Evolutionary conservation across 2,888 invertebrate genomes (phyloP), one percentile per base, ranked within the genome.

Genomic region (Drosophila nigritarsus): DNA sequence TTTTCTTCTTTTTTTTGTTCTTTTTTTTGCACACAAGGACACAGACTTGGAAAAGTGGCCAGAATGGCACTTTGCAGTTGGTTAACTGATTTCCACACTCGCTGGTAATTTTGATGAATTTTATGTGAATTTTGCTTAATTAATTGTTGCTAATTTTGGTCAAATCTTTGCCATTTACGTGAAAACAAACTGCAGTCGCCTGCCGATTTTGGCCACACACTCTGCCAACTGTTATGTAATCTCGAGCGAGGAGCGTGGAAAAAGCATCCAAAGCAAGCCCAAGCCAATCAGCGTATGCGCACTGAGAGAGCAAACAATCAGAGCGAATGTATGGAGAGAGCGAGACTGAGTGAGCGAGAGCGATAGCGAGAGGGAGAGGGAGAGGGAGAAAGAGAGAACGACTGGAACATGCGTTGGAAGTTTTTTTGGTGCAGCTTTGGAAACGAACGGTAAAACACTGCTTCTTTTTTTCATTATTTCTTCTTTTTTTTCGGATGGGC

Each of bases 181-280:
- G 75, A 78, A 90, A 79, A 78, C 70, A 75, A 79, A 73, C 69
- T 76, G 69, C 78, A 78, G 63, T 73, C 75, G 75, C 81, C 71
- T 74, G 67, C 75, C 87, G 78, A 80, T 89, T 76, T 71, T 51
- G 65, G 75, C 81, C 79, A 80, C 83, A 88, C 80, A 85, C 85
- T 80, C 87, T 83, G 79, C 91, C 89, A 91, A 92, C 85, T 83
- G 91, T 91, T 91, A 91, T 91, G 91, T 91, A 91, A 91, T 89
- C 80, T 89, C 82, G 59, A 79, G 69, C 78, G 68, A 66, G 82
- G 68, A 80, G 80, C 81, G 56, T 71, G 69, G 71, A 60, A 81
- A 86, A 83, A 83, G 78, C 80, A 73, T 74, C 75, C 67, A 84
- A 89, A 73, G 67, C 70, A 59, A 45, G 56, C 60, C 58, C 65